Evolutionary conservation across 2,888 invertebrate species (phyloP), one percentile per base, ranked within the genome.

Genomic region (Neoascia interrupta): DNA sequence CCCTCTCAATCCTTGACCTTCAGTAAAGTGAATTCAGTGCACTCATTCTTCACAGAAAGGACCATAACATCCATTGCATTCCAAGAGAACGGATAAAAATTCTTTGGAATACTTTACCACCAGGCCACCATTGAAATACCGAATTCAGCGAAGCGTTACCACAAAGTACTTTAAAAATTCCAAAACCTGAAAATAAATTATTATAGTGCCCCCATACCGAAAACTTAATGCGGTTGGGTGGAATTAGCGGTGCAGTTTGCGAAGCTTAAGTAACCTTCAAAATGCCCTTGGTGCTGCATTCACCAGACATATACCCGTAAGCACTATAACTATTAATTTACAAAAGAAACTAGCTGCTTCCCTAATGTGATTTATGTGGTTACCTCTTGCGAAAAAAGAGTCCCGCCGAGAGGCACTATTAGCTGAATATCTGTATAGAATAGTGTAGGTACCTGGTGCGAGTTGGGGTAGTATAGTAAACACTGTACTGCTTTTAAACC

Each of bases 291-390:
- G 54, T 61, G 54, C 39, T 54, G 61, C 47, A 72, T 60, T 63
- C 26, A 31, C 37, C 43, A 45, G 37, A 45, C 56, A 28, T n/a
- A n/a, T 16, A 31, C 19, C 26, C 15, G 18, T 39, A 53, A 10
- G 11, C n/a, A n/a, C 58, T 53, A 76, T 79, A 47, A 79, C 72
- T 79, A 66, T 72, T 79, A 64, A 79, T 79, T 79, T 79, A 23
- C 45, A 53, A 39, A 53, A 41, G 47, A 53, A 31, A 53, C 31
- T 43, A n/a, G 63, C 37, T 28, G 23, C 47, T 45, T 6, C 8
- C 43, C 66, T 72, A 72, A 79, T 79, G 53, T 72, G 76, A 79
- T 79, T 72, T 79, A 79, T 66, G 41, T 39, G 28, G 19, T 47
- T 41, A 43, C 45, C 45, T 72, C 41, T 45, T 54, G 64, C 36